Percentiles rank a stretch among this genome's conserved stretches.
These are phyloP conservation scores for Gallinago undulata DNA, from an alignment of 2,113 vertebrate genomes.

Conservation along the genomic window DNA sequence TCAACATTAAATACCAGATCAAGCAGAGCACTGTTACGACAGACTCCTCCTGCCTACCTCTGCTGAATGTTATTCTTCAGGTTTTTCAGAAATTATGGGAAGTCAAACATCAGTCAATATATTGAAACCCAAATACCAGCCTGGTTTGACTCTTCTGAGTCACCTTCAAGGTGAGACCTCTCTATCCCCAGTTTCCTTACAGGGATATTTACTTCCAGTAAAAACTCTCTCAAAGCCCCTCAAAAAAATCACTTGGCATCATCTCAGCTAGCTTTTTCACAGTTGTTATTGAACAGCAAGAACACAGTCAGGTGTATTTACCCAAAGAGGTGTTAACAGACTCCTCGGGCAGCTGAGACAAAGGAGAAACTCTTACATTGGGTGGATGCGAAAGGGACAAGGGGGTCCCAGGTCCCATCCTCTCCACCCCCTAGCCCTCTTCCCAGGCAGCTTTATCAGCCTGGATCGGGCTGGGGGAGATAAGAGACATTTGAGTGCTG, in stretches of 20 bases:
- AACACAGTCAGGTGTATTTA: neutral
- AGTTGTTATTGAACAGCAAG: fast-evolving
- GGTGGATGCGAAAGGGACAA: neutral
- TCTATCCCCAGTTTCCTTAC: neutral
- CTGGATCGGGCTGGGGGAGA: too few species aligned
- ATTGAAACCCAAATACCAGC: neutral
- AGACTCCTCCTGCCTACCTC: neutral
- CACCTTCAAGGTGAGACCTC: neutral
- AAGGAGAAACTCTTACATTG: fast-evolving
- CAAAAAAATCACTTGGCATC: fast-evolving
- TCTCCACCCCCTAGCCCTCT: neutral
- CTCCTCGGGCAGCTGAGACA: neutral
- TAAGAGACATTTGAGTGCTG: too few species aligned
- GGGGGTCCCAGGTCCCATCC: neutral
- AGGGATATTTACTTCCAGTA: neutral
- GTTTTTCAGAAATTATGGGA: neutral
- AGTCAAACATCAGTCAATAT: neutral
- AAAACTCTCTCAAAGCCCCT: neutral
- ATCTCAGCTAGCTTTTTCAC: neutral
- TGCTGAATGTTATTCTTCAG: neutral
- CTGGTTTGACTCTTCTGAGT: neutral
- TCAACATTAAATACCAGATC: neutral
- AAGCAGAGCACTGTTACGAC: neutral
- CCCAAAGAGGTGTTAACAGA: neutral
- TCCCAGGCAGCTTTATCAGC: neutral